Conservation (phyloP, 2,113 vertebrate species). For the Oncorhynchus kisutch region DNA sequence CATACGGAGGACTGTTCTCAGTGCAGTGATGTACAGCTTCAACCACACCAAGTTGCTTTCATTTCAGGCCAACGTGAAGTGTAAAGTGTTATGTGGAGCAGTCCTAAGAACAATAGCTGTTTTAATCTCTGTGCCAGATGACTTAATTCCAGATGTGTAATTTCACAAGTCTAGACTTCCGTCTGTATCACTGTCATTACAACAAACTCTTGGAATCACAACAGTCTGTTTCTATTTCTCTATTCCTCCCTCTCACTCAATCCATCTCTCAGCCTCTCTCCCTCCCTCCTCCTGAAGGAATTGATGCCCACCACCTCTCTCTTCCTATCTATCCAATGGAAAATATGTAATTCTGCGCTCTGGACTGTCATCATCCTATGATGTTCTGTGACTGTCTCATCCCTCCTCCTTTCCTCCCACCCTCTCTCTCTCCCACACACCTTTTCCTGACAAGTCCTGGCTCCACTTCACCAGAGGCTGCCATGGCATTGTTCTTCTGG, state of each 20-base stretch:
- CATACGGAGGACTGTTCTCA: neutral
- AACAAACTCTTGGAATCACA: slow-evolving; percentile 14
- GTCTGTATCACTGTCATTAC: slow-evolving; percentile 4
- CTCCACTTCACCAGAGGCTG: slow-evolving; percentile 10
- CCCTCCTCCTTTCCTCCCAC: neutral
- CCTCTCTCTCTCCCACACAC: neutral
- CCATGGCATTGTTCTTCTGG: slow-evolving; percentile 48
- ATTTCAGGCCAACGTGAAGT: slow-evolving; percentile 13
- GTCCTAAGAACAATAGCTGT: neutral
- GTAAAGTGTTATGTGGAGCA: slow-evolving; percentile 9
- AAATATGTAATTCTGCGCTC: slow-evolving; percentile 9
- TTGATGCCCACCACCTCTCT: slow-evolving; percentile 37
- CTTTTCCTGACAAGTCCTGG: slow-evolving; percentile 23
- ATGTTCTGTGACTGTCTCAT: slow-evolving; percentile 35
- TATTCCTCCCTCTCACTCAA: neutral
- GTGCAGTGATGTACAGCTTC: neutral
- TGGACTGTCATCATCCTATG: slow-evolving; percentile 31
- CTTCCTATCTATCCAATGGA: slow-evolving; percentile 6
- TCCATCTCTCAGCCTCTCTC: neutral
- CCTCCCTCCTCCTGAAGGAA: neutral
- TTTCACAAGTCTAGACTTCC: slow-evolving; percentile 17
- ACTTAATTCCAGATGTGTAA: slow-evolving; percentile 31
- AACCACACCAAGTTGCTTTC: slow-evolving; percentile 15
- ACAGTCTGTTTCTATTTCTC: slow-evolving; percentile 12
- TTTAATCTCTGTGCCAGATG: slow-evolving; percentile 8